Evolutionary conservation across 1,140 invertebrate genomes (phyloP), one percentile per base, ranked within the genome.

Genomic region (Samia ricini): DNA sequence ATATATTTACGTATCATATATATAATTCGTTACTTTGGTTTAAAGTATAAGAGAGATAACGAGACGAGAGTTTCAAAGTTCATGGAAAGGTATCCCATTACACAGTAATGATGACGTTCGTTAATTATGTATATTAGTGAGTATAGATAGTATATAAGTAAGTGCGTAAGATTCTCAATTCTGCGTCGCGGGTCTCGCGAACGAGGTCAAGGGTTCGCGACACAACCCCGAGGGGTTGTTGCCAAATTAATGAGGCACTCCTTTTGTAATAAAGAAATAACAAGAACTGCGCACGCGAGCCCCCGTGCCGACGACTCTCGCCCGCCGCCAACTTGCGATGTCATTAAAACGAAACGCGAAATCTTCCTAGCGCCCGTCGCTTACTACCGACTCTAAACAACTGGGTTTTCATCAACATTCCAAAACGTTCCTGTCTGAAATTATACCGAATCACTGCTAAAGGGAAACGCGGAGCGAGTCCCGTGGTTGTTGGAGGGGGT

Each of bases 61-160:
- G 15, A 42, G 33, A 42, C 33, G 33, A 42, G 33, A n/a, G n/a
- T n/a, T 4, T 26, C 33, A 57, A 33, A 18, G 62, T 20, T 52
- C 48, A 18, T 56, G 42, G 61, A 55, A 21, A 49, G 64, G 75
- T 72, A 75, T 86, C 80, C n/a, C 78, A 76, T 81, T 76, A 78
- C 73, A 69, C 69, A 72, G 78, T 88, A 88, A 89, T 83, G n/a
- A n/a, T n/a, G 85, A 89, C 79, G 74, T 80, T 86, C 85, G 84
- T 89, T 89, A 89, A 89, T 89, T 89, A 87, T 88, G 83, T 89
- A 88, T 85, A n/a, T n/a, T n/a, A n/a, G n/a, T n/a, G n/a, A n/a
- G n/a, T n/a, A n/a, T n/a, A n/a, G n/a, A n/a, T n/a, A n/a, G n/a
- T n/a, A n/a, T n/a, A n/a, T 81, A 42, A 79, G 76, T 79, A 83